These are phyloP conservation scores for Drosophila gaucha DNA, from an alignment of 2,888 invertebrate genomes.

Conservation along the genomic window DNA sequence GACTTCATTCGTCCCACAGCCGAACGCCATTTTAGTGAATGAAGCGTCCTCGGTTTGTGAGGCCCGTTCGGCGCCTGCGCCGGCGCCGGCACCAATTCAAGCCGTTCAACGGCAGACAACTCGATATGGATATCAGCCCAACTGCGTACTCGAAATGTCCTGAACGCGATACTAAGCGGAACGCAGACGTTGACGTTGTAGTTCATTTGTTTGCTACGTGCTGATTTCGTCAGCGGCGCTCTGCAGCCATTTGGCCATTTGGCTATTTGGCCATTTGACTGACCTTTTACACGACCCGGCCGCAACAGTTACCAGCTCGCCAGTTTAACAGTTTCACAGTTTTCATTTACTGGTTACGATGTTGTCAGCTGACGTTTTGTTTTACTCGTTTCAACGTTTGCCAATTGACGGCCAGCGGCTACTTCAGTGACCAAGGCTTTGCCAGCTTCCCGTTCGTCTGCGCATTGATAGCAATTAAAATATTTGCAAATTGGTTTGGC, in stretches of 20 bases:
- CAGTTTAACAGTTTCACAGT: no score
- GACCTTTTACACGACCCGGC: conserved; percentile 21
- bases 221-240: neutral
- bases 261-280: conserved; percentile 22
- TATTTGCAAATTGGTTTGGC: conserved; percentile 45
- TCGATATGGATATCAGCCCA: conserved; percentile 34
- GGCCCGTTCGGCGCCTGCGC: conserved; percentile 55
- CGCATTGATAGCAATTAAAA: conserved; percentile 40
- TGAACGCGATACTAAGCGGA: neutral
- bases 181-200: conserved; percentile 38
- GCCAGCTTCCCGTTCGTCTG: conserved; percentile 1
- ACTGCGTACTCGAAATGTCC: conserved; percentile 1
- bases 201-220: conserved; percentile 59
- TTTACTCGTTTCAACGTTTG: conserved; percentile 4
- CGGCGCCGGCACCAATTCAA: conserved; percentile 26
- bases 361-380: conserved; percentile 11
- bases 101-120: conserved; percentile 18
- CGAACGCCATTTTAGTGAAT: conserved; percentile 59
- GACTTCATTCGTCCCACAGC: neutral
- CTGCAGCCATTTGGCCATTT: conserved; percentile 5
- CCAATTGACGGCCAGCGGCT: conserved; percentile 6
- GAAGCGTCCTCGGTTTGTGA: conserved; percentile 31
- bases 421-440: no score
- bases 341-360: conserved; percentile 2
- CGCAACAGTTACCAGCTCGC: conserved; percentile 33